These are phyloP conservation scores for Leptopilina clavipes DNA, from an alignment of 1,140 invertebrate genomes.

Conservation along the genomic window DNA sequence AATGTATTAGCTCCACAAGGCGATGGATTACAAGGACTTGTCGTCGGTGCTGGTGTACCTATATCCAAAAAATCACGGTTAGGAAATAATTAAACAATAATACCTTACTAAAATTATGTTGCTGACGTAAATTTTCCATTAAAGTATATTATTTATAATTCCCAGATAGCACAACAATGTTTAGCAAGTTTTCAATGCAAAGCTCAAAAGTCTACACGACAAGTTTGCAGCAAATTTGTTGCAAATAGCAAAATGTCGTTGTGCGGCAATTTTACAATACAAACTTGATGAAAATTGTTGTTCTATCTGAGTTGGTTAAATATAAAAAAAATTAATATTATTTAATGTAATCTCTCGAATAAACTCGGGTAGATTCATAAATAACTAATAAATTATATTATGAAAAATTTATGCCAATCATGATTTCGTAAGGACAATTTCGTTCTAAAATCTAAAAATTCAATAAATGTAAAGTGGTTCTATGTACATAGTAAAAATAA, in stretches of 20 bases:
- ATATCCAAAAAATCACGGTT: not conserved
- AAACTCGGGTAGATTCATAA: not conserved
- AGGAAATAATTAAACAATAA: not conserved
- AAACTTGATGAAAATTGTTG: too few species aligned
- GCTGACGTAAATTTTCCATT: not conserved
- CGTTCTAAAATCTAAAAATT: conserved; percentile 34
- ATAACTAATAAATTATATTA: not conserved
- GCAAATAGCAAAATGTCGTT: too few species aligned
- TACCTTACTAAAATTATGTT: not conserved
- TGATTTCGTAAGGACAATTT: not conserved
- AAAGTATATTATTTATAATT: too few species aligned
- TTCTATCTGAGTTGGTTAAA: too few species aligned
- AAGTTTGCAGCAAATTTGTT: too few species aligned
- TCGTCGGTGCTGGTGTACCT: conserved; percentile 50
- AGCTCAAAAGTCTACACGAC: too few species aligned
- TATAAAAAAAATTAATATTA: too few species aligned
- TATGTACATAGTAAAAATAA: conserved; percentile 2
- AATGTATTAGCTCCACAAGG: conserved; percentile 84
- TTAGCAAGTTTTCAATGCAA: too few species aligned
- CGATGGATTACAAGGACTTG: conserved; percentile 80
- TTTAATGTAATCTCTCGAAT: too few species aligned
- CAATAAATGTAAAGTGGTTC: not conserved
- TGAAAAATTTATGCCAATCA: not conserved
- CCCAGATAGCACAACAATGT: too few species aligned
- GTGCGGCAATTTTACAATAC: too few species aligned